Percentiles rank a stretch among this genome's conserved stretches.
Conservation (phyloP, 2,888 invertebrate genomes). For the Campoplex capitator region DNA sequence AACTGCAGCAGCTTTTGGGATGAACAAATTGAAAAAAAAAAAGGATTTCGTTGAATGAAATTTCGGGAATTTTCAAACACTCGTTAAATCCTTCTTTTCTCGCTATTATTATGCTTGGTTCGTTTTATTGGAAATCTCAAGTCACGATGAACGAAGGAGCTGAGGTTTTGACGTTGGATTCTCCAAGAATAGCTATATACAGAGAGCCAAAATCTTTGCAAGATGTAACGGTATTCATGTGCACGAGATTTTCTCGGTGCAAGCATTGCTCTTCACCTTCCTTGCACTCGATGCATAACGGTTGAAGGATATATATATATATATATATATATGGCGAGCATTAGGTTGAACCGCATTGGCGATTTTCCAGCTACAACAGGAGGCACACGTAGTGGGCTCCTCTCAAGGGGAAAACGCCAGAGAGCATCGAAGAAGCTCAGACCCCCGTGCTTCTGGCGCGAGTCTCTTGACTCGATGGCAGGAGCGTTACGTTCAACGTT, state of each 20-base stretch:
- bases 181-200: not conserved
- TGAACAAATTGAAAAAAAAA: not conserved
- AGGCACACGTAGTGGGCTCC: conserved; percentile 55
- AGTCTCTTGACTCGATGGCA: conserved; percentile 5
- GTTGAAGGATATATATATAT: conserved; percentile 17
- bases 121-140: conserved; percentile 11
- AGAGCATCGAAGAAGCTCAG: conserved; percentile 36
- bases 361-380: conserved; percentile 61
- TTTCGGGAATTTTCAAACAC: not conserved
- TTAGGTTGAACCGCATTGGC: conserved; percentile 60
- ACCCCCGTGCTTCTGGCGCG: conserved; percentile 22
- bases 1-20: not conserved
- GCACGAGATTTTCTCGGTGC: conserved; percentile 14
- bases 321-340: conserved; percentile 37
- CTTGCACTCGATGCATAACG: not conserved
- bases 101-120: not conserved
- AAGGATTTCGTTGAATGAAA: not conserved
- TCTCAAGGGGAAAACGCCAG: conserved; percentile 64
- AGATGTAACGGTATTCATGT: conserved; percentile 12
- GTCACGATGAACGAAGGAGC: not conserved
- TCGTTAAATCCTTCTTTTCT: not conserved
- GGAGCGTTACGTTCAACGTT: conserved; percentile 55
- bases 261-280: conserved; percentile 24
- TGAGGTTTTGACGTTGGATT: conserved; percentile 6
- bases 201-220: not conserved